A percentile compares a stretch with the other conserved stretches of the same genome.
Evolutionary conservation across 2,888 invertebrate species (phyloP).

Genomic region (Apamea epomidion): DNA sequence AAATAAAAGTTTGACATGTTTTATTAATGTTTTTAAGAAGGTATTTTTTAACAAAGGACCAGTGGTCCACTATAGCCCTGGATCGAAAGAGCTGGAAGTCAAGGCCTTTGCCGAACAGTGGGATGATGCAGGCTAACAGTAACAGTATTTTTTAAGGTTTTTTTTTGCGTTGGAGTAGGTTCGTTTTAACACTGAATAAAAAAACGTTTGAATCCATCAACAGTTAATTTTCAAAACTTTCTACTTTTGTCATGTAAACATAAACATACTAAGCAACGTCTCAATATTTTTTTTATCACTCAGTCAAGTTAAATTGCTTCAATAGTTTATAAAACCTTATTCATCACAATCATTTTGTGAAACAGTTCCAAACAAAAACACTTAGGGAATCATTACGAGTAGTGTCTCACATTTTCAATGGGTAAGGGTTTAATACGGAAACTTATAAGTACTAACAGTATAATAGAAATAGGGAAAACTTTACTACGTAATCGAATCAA

Average conservation of each 20-base stretch:
- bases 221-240: not conserved
- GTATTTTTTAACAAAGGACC: not conserved
- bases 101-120: too few species aligned
- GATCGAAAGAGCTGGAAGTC: too few species aligned
- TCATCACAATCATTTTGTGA: conserved; percentile 38
- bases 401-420: conserved; percentile 40
- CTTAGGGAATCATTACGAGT: conserved; percentile 54
- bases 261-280: not conserved
- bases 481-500: conserved; percentile 47
- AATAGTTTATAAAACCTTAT: conserved; percentile 24
- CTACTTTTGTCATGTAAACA: not conserved
- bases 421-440: conserved; percentile 39
- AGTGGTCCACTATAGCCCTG: too few species aligned
- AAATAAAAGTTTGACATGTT: not conserved
- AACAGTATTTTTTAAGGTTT: not conserved
- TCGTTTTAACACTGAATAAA: not conserved
- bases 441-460: conserved; percentile 38
- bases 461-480: conserved; percentile 53
- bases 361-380: conserved; percentile 50
- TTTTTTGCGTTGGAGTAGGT: not conserved
- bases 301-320: conserved; percentile 25
- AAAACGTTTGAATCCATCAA: not conserved
- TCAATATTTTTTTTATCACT: conserved; percentile 5
- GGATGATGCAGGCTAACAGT: too few species aligned
- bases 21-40: not conserved